Evolutionary conservation across 2,888 invertebrate species (phyloP).

Genomic region (Mactromeris polynyma): DNA sequence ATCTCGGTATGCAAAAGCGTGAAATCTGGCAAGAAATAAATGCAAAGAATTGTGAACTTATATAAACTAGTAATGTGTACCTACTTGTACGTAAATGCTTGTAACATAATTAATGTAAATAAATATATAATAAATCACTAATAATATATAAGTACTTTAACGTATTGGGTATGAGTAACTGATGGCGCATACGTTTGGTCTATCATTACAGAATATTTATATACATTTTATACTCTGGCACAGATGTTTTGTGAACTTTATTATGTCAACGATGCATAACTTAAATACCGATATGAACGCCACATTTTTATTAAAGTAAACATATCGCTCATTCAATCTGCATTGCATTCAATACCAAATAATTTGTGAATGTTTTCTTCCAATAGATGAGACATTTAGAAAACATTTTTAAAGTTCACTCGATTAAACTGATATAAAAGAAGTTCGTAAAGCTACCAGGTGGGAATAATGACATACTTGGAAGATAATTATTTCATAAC

Average conservation of each 20-base stretch:
- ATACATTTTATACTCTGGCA: neutral
- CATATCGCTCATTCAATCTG: neutral
- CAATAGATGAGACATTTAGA: neutral
- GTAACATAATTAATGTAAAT: too few relatives aligned
- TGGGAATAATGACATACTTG: too few relatives aligned
- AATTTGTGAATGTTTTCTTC: neutral
- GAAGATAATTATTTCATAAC: too few relatives aligned
- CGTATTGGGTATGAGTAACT: too few relatives aligned
- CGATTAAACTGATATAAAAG: too few relatives aligned
- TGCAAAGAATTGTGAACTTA: neutral
- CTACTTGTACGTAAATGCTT: too few relatives aligned
- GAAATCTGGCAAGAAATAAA: neutral
- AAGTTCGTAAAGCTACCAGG: too few relatives aligned
- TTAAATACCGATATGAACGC: neutral
- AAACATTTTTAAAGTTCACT: neutral
- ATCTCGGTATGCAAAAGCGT: conserved; percentile 2
- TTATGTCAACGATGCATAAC: neutral
- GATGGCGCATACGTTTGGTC: too few relatives aligned
- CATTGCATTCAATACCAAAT: neutral
- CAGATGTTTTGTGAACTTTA: neutral
- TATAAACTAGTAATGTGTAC: neutral
- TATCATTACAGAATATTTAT: neutral
- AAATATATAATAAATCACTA: too few relatives aligned
- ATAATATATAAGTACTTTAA: too few relatives aligned
- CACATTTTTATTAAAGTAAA: neutral